Evolutionary conservation across 2,797 vertebrate species (phyloP), one percentile per base, ranked within the genome.

Genomic region (Pogoniulus pusillus): DNA sequence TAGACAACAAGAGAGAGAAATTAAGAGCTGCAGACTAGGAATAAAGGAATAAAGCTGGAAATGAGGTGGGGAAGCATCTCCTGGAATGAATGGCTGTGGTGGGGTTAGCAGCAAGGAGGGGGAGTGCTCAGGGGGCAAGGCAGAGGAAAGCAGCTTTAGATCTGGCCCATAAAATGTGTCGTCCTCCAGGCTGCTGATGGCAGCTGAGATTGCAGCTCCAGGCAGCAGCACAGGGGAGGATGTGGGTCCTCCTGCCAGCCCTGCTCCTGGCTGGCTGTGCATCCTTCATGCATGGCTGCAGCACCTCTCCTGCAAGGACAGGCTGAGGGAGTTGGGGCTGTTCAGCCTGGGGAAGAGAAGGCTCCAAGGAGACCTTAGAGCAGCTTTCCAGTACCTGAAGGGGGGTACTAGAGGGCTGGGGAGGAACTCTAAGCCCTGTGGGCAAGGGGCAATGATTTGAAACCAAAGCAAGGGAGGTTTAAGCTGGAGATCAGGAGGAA

Each of bases 1-100:
- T 53, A 80, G 85, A 54, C 45, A 55, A 76, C 49, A 91, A 45
- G 58, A 63, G 81, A 49, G 81, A 66, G 81, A 85, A 91, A 93
- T 82, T 73, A 93, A 77, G 81, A 87, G 51, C 3, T 34, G 54
- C 62, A 82, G 64, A 41, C 2, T 11, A 26, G n/a, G 55, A 77
- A 55, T 82, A 12, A 69, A 71, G 79, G 45, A n/a, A 37, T 34
- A 5, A 60, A 24, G 64, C 18, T 90, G 58, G 72, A 39, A 77
- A 26, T 23, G 78, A 73, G 69, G 12, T 66, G 58, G 14, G 62
- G 70, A 82, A 71, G 78, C 55, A n/a, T 59, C 4, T 74, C 7
- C 39, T 43, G 66, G 35, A 49, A 51, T 27, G 51, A 66, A 51
- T 37, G 26, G 2, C 57, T 62, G 32, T 0, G 0, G 13, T 32